Percentiles rank a stretch among this genome's conserved stretches.
These are phyloP conservation scores for Eupithecia dodoneata DNA, from an alignment of 2,888 invertebrate species.

Conservation along the genomic window DNA sequence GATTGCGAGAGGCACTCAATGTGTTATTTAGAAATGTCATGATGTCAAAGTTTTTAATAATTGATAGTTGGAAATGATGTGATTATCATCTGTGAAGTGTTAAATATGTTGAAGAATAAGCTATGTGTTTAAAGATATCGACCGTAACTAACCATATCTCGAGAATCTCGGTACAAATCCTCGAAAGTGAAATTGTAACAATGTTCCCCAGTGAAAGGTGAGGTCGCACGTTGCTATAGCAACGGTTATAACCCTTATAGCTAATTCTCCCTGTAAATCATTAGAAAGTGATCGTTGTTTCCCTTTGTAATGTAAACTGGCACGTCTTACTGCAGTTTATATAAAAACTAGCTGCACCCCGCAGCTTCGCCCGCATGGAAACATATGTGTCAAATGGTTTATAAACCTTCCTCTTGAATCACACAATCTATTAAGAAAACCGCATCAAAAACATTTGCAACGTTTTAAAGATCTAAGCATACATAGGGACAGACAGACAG, in stretches of 20 bases:
- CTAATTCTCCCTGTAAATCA: constrained; percentile 4
- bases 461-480: too few species aligned
- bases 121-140: background rate
- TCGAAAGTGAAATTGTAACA: constrained; percentile 17
- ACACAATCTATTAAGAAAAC: too few species aligned
- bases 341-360: too few species aligned
- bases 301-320: constrained; percentile 1
- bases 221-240: constrained; percentile 8
- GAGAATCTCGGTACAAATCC: constrained; percentile 7
- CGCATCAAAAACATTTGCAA: too few species aligned
- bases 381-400: too few species aligned
- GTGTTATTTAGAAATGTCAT: background rate
- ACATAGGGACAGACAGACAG: too few species aligned
- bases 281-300: constrained; percentile 8
- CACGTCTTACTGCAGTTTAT: background rate
- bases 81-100: too few species aligned
- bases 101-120: too few species aligned
- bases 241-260: constrained; percentile 8
- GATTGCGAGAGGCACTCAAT: background rate
- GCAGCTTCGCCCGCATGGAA: too few species aligned
- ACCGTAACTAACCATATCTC: constrained; percentile 8
- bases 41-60: too few species aligned
- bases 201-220: constrained; percentile 14
- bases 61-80: too few species aligned
- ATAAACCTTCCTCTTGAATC: too few species aligned